phyloP scores from a whole-genome alignment of 2,888 invertebrate genomes.

The Malacosoma neustria region DNA sequence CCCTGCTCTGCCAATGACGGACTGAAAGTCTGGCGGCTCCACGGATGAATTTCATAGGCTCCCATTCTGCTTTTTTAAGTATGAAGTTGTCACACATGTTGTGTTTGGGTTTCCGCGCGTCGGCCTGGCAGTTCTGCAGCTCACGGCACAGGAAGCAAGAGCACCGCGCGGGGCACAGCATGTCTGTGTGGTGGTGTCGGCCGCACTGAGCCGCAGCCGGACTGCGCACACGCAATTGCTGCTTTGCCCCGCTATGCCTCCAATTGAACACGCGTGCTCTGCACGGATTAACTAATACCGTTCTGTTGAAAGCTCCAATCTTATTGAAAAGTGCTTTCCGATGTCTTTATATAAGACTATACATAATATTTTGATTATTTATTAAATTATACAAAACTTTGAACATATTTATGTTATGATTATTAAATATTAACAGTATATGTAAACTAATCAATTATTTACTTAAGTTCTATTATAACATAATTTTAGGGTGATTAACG shows the following conservation, averaged over 20 bases:
- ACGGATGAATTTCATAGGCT: conserved; percentile 62
- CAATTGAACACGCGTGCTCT: conserved; percentile 34
- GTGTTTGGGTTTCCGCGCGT: conserved; percentile 57
- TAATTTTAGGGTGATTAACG: too few species aligned
- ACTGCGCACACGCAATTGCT: conserved; percentile 16
- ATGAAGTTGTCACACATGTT: conserved; percentile 71
- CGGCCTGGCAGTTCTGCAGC: conserved; percentile 77
- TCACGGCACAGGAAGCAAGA: conserved; percentile 85
- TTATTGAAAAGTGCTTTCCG: conserved; percentile 6
- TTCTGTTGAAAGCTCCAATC: conserved; percentile 30
- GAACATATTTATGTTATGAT: too few species aligned
- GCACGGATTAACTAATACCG: conserved; percentile 52
- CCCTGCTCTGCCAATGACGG: conserved; percentile 69
- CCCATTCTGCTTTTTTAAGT: conserved; percentile 69
- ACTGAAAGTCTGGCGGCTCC: conserved; percentile 69
- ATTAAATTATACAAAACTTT: not conserved
- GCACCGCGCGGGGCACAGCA: conserved; percentile 84
- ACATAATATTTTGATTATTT: not conserved
- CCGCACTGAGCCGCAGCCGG: conserved; percentile 47
- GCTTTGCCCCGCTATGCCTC: conserved; percentile 43
- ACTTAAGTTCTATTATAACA: too few species aligned
- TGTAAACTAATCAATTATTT: too few species aligned
- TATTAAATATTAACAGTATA: too few species aligned
- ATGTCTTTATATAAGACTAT: not conserved
- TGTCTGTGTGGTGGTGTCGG: conserved; percentile 61